Evolutionary conservation across 2,888 invertebrate species (phyloP), one percentile per base, ranked within the genome.

Genomic region (Epinotia ramella): DNA sequence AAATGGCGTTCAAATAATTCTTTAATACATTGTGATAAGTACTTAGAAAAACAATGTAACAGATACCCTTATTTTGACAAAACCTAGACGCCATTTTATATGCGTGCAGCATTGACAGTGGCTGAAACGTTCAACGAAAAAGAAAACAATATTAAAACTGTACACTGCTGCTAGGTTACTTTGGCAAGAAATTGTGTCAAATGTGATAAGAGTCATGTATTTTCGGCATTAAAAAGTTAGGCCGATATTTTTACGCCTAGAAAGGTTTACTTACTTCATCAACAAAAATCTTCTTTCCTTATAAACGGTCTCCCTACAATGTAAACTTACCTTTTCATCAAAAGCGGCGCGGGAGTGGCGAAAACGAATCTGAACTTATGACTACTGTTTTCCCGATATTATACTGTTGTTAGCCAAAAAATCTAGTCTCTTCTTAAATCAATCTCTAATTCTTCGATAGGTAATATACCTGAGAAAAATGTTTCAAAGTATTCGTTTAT

Each of bases 161-260:
- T 68, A 66, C 66, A 66, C 33, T 71, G 73, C 33, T 71, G 73
- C 20, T 60, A 66, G 60, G 85, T 87, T 87, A 88, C 91, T 92
- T 93, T 93, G 93, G 92, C 93, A 93, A 93, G 92, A 83, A 84
- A 86, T 72, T 60, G 53, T 65, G 16, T 3, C 75, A 77, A 62
- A 73, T 63, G 46, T 63, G 13, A 49, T 9, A 7, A 33, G 20
- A 20, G 18, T 62, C 49, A 16, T 44, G 53, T 28, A 28, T 2
- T 57, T 11, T 4, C 33, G n/a, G 9, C 12, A 67, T 56, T 16
- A 40, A 28, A 18, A 33, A 13, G n/a, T 24, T 46, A 65, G 59
- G 46, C 49, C 60, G 28, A 60, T 57, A 33, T 5, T 66, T 59
- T 72, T 24, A 64, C 3, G 28, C 72, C 59, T 44, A n/a, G 24